Evolutionary conservation across 2,888 invertebrate species (phyloP).

Genomic region (Lydus trimaculatus): DNA sequence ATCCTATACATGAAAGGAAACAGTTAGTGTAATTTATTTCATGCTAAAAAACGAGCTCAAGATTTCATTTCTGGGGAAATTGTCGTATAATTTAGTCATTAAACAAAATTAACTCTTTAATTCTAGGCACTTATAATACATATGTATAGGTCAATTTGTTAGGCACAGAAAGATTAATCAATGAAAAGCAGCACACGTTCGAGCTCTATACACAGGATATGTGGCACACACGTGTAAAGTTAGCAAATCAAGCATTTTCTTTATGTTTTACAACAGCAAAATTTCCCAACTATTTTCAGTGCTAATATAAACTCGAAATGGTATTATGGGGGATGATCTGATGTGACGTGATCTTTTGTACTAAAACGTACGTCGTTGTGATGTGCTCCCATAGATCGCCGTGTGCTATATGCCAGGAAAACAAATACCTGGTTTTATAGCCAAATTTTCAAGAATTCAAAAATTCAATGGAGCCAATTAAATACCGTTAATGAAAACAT

Average conservation of each 20-base stretch:
- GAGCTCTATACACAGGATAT: neutral
- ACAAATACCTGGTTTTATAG: too few species aligned
- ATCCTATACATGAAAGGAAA: neutral
- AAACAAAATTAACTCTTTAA: neutral
- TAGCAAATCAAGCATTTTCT: neutral
- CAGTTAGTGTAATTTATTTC: neutral
- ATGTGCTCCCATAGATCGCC: too few species aligned
- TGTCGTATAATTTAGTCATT: neutral
- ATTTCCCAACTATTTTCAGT: neutral
- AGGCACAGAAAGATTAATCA: neutral
- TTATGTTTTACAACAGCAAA: neutral
- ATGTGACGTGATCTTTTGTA: neutral
- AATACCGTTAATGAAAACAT: too few species aligned
- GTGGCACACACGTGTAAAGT: neutral
- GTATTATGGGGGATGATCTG: neutral
- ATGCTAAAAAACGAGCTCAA: neutral
- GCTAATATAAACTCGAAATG: neutral
- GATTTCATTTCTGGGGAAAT: neutral
- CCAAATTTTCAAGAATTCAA: too few species aligned
- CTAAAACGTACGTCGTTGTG: too few species aligned
- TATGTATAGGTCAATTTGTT: neutral
- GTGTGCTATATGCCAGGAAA: too few species aligned
- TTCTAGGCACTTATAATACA: neutral
- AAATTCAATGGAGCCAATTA: too few species aligned
- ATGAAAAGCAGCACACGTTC: neutral